These are phyloP conservation scores for Equus przewalskii DNA, from an alignment of 2,113 vertebrate genomes.

Conservation along the genomic window DNA sequence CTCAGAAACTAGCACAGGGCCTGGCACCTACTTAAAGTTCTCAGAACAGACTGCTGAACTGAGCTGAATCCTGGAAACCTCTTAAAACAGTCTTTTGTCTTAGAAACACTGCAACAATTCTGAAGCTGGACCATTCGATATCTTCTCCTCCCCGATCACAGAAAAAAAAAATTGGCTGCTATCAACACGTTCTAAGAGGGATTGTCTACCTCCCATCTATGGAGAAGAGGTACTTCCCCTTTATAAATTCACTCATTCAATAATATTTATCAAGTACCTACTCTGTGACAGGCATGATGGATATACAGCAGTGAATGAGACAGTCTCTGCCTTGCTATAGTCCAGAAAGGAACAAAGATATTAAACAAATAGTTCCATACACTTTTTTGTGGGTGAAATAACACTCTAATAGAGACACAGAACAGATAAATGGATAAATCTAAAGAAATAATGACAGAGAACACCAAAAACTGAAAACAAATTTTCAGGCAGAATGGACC, in stretches of 20 bases:
- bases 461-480: neutral
- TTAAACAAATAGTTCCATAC: neutral
- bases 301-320: neutral
- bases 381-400: neutral
- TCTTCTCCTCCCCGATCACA: neutral
- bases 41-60: neutral
- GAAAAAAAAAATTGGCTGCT: neutral
- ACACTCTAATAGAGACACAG: neutral
- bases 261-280: neutral
- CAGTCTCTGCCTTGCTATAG: neutral
- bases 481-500: neutral
- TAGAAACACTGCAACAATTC: neutral
- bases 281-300: neutral
- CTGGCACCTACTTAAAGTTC: neutral
- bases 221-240: neutral
- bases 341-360: constrained; percentile 20
- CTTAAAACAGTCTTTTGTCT: neutral
- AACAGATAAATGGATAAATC: neutral
- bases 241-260: constrained; percentile 8
- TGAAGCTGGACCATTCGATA: neutral
- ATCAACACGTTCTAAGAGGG: neutral
- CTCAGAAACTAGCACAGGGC: neutral
- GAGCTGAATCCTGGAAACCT: neutral
- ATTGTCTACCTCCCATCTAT: neutral
- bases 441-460: neutral